Evolutionary conservation across 1,140 invertebrate species (phyloP).

Genomic region (Cotesia glomerata): DNA sequence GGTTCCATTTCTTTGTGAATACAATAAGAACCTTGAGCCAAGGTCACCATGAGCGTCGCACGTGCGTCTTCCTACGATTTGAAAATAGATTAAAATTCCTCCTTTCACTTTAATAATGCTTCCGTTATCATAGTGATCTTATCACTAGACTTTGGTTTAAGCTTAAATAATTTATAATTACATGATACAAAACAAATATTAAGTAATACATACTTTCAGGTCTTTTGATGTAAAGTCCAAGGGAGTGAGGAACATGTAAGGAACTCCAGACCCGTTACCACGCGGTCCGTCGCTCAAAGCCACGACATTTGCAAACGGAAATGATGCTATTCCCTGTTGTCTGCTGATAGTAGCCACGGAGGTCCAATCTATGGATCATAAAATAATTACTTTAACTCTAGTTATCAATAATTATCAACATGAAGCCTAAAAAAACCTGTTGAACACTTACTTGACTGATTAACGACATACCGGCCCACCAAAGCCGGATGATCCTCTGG

Average conservation of each 20-base stretch:
- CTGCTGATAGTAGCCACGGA: constrained; percentile 77
- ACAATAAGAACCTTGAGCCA: constrained; percentile 75
- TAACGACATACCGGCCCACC: constrained; percentile 66
- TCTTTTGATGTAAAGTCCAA: constrained; percentile 78
- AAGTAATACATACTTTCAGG: constrained; percentile 65
- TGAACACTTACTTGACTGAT: constrained; percentile 57
- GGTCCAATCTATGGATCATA: constrained; percentile 69
- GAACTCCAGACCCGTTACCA: constrained; percentile 74
- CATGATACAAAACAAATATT: background rate
- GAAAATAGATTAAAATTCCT: constrained; percentile 38
- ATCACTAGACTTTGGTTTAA: background rate
- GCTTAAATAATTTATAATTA: background rate
- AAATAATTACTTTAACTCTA: constrained; percentile 14
- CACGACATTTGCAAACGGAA: constrained; percentile 77
- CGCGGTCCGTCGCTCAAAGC: constrained; percentile 75
- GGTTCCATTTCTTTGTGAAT: constrained; percentile 70
- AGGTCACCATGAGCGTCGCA: constrained; percentile 71
- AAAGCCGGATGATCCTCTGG: constrained; percentile 56
- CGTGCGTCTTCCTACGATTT: constrained; percentile 66
- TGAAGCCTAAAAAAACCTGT: background rate
- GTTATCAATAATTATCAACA: background rate
- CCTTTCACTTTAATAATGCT: background rate
- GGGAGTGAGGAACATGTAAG: constrained; percentile 79
- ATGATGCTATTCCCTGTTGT: constrained; percentile 66
- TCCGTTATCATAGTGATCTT: background rate